Conservation (phyloP, 2,888 invertebrate genomes). For the Melieria omissa region DNA sequence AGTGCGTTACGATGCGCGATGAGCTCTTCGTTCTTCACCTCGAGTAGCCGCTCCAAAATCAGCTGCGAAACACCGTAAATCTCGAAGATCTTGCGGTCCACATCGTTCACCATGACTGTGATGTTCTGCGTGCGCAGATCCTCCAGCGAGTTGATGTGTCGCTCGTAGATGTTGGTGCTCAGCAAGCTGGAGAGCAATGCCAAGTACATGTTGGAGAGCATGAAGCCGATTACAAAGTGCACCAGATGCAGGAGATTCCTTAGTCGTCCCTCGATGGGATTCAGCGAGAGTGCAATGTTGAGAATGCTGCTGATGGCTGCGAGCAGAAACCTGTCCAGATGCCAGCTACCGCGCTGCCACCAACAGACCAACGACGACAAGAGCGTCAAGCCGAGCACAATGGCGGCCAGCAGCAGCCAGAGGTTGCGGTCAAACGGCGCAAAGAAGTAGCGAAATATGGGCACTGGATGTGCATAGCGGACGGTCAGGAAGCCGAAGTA, state of each 20-base stretch:
- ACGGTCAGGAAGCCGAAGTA: constrained; percentile 4
- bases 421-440: neutral
- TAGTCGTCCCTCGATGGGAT: neutral
- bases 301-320: constrained; percentile 2
- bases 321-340: constrained; percentile 22
- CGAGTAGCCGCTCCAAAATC: neutral
- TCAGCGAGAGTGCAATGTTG: neutral
- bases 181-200: constrained; percentile 23
- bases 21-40: neutral
- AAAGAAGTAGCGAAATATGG: constrained; percentile 14
- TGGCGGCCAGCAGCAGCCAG: constrained; percentile 8
- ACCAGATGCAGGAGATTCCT: neutral
- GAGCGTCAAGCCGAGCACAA: neutral
- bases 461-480: constrained; percentile 10
- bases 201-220: constrained; percentile 19
- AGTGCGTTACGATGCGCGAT: constrained; percentile 32
- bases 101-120: constrained; percentile 1
- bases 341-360: neutral
- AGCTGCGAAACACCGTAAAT: neutral
- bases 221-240: constrained; percentile 15
- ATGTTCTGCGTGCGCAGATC: constrained; percentile 11
- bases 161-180: constrained; percentile 18
- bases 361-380: neutral
- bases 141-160: constrained; percentile 15
- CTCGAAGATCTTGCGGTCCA: neutral